Conservation (phyloP, 2,113 vertebrate species). For the Tachysurus fulvidraco region DNA sequence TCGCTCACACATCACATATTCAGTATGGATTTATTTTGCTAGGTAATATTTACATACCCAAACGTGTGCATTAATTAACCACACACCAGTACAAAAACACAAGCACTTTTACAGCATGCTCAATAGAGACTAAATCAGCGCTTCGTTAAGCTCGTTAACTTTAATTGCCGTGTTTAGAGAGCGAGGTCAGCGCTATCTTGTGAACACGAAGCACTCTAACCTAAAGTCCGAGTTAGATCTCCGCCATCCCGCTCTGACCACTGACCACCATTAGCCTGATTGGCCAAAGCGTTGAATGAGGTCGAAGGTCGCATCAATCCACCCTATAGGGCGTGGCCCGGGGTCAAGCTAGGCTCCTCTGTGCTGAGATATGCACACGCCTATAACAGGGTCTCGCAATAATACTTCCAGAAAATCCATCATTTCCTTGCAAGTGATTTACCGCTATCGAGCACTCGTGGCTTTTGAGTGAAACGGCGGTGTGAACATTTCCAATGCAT, state of each 20-base stretch:
- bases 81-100: neutral
- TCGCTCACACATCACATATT: neutral
- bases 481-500: slow-evolving; percentile 65
- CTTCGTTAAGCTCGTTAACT: slow-evolving; percentile 49
- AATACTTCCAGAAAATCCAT: slow-evolving; percentile 76
- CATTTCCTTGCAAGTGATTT: slow-evolving; percentile 74
- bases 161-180: slow-evolving; percentile 56
- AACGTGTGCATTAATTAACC: slow-evolving; percentile 36
- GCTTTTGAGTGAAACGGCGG: slow-evolving; percentile 40
- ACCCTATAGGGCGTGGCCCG: slow-evolving; percentile 56
- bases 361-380: slow-evolving; percentile 70
- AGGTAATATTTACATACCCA: slow-evolving; percentile 26
- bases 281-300: slow-evolving; percentile 69
- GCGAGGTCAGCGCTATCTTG: slow-evolving; percentile 62
- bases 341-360: slow-evolving; percentile 46
- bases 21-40: slow-evolving; percentile 26
- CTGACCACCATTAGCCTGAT: slow-evolving; percentile 73
- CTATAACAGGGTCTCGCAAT: slow-evolving; percentile 56
- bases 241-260: slow-evolving; percentile 51
- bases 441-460: slow-evolving; percentile 49
- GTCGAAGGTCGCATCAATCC: slow-evolving; percentile 74
- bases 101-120: neutral
- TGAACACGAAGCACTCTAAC: neutral
- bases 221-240: slow-evolving; percentile 64
- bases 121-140: neutral